Evolutionary conservation across 2,797 vertebrate species (phyloP).

Genomic region (Otolemur crassicaudatus): DNA sequence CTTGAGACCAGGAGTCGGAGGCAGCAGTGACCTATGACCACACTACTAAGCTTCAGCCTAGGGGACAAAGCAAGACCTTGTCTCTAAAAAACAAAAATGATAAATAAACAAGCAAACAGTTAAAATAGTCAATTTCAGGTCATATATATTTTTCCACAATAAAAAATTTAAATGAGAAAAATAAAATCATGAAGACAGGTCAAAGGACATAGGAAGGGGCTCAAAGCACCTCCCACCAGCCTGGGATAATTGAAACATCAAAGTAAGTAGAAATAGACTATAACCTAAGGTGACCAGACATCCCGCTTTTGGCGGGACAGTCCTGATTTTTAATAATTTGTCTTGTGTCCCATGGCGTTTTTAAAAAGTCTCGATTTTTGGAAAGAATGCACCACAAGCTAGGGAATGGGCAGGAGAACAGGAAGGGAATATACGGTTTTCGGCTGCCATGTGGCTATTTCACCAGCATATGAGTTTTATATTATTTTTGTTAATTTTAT

Average conservation of each 20-base stretch:
- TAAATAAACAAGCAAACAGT: background rate
- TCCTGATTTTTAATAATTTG: too few relatives aligned
- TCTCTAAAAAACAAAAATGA: background rate
- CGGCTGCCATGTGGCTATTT: too few relatives aligned
- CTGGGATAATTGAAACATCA: background rate
- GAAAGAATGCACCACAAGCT: too few relatives aligned
- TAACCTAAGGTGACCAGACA: background rate
- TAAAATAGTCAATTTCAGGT: background rate
- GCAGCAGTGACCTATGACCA: background rate
- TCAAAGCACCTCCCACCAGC: background rate
- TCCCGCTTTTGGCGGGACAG: too few relatives aligned
- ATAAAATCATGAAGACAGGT: background rate
- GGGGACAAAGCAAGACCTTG: background rate
- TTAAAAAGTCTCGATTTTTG: too few relatives aligned
- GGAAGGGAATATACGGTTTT: too few relatives aligned
- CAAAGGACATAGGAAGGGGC: constrained; percentile 22
- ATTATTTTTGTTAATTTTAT: too few relatives aligned
- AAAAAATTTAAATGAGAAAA: constrained; percentile 11
- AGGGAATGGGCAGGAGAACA: too few relatives aligned
- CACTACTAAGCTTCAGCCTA: background rate
- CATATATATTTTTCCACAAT: background rate
- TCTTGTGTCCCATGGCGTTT: too few relatives aligned
- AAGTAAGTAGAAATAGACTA: background rate
- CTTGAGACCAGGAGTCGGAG: background rate
- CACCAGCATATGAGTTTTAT: too few relatives aligned